A percentile compares a stretch with the other conserved stretches of the same genome.
Conservation (phyloP, 2,113 vertebrate genomes). For the Grantiella picta region DNA sequence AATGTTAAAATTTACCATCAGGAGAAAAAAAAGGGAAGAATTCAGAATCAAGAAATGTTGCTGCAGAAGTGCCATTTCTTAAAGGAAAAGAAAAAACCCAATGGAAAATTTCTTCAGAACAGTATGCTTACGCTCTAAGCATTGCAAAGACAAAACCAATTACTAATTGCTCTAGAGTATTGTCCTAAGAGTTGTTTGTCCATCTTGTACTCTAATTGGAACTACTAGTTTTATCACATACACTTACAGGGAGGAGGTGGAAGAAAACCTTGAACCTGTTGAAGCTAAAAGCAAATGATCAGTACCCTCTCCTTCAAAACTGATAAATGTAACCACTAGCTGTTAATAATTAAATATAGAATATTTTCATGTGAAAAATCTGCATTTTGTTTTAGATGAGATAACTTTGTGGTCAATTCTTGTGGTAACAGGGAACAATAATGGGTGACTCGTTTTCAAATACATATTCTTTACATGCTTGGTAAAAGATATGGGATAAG, state of each 20-base stretch:
- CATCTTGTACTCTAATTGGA: background rate
- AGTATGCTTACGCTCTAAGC: background rate
- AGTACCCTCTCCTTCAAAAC: background rate
- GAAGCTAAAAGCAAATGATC: background rate
- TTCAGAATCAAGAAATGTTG: background rate
- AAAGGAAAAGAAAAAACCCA: background rate
- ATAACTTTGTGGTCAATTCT: background rate
- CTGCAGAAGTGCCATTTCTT: background rate
- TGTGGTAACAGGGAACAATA: background rate
- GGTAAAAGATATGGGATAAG: background rate
- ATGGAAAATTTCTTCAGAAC: background rate
- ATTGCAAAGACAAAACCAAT: background rate
- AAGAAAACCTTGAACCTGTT: background rate
- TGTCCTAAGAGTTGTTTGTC: background rate
- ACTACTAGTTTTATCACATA: background rate
- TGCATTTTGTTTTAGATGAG: background rate
- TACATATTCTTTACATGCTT: background rate
- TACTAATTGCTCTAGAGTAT: background rate
- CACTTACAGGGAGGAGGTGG: background rate
- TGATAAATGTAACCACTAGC: background rate
- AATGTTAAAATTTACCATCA: background rate
- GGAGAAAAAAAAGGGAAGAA: background rate
- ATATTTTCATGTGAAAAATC: background rate
- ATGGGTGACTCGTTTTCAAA: background rate
- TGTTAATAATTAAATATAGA: background rate